A percentile compares a stretch with the other conserved stretches of the same genome.
phyloP scores from a whole-genome alignment of 2,888 invertebrate genomes.

The Drosophila affinis region DNA sequence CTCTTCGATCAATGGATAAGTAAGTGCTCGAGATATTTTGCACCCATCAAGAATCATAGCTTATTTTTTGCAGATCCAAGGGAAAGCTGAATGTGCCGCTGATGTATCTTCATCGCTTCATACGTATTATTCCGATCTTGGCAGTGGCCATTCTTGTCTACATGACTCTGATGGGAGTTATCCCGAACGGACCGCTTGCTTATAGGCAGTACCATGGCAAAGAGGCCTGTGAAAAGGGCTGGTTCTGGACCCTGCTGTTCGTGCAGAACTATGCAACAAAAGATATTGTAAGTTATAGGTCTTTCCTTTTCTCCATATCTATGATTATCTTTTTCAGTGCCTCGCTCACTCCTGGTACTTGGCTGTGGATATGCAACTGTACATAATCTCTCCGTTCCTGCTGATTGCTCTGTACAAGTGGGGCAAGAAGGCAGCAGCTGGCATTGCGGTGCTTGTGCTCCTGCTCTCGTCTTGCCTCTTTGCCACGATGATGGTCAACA shows the following conservation, averaged over 20 bases:
- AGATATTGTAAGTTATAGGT: constrained; percentile 69
- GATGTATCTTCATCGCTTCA: constrained; percentile 83
- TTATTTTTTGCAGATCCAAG: constrained; percentile 54
- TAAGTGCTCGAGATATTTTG: constrained; percentile 74
- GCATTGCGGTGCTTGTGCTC: constrained; percentile 59
- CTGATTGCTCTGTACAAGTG: constrained; percentile 83
- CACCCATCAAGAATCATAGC: constrained; percentile 7
- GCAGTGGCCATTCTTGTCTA: constrained; percentile 84
- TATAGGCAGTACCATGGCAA: constrained; percentile 51
- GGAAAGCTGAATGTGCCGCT: constrained; percentile 77
- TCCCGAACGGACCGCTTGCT: constrained; percentile 85
- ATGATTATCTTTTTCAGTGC: constrained; percentile 78
- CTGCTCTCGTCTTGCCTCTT: constrained; percentile 72
- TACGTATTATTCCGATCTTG: constrained; percentile 85
- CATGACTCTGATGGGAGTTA: constrained; percentile 84
- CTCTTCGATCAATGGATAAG: constrained; percentile 73
- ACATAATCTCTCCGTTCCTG: constrained; percentile 85
- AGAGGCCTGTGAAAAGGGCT: constrained; percentile 79
- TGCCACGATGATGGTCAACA: constrained; percentile 63
- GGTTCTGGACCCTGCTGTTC: constrained; percentile 85
- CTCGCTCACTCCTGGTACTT: constrained; percentile 86
- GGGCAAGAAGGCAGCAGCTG: constrained; percentile 61
- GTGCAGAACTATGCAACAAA: constrained; percentile 83
- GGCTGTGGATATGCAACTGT: constrained; percentile 86
- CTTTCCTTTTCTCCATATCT: no score